phyloP scores from a whole-genome alignment of 2,888 invertebrate species.

The Diadegma fenestrale region DNA sequence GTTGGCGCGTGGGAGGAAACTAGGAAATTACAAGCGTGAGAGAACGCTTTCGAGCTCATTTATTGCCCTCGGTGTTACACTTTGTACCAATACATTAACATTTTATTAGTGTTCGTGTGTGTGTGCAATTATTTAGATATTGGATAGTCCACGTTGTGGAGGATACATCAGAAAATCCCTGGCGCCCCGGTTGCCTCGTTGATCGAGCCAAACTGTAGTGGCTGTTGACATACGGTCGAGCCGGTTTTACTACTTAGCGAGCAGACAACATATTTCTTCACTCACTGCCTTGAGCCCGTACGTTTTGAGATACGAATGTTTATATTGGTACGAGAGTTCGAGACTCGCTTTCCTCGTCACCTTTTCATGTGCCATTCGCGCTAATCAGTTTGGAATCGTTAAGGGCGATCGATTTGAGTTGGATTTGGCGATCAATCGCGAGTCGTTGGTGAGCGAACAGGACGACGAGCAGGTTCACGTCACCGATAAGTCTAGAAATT shows the following conservation, averaged over 20 bases:
- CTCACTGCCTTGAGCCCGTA: constrained; percentile 50
- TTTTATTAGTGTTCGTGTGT: neutral
- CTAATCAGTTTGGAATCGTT: too few species aligned
- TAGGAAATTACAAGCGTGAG: constrained; percentile 68
- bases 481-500: constrained; percentile 12
- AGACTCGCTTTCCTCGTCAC: constrained; percentile 47
- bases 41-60: constrained; percentile 66
- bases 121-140: constrained; percentile 38
- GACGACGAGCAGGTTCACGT: constrained; percentile 12
- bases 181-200: constrained; percentile 65
- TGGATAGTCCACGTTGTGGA: constrained; percentile 47
- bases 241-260: constrained; percentile 68
- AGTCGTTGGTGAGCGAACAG: constrained; percentile 3
- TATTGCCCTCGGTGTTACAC: constrained; percentile 52
- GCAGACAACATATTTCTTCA: constrained; percentile 50
- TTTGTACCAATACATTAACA: neutral
- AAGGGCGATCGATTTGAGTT: too few species aligned
- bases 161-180: constrained; percentile 39
- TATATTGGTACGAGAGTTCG: constrained; percentile 2
- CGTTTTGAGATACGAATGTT: constrained; percentile 11
- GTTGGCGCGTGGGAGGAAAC: constrained; percentile 57
- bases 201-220: constrained; percentile 57
- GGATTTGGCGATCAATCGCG: neutral
- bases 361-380: too few species aligned
- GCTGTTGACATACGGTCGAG: constrained; percentile 59